Evolutionary conservation across 2,113 vertebrate species (phyloP).

Genomic region (Falcunculus frontatus): DNA sequence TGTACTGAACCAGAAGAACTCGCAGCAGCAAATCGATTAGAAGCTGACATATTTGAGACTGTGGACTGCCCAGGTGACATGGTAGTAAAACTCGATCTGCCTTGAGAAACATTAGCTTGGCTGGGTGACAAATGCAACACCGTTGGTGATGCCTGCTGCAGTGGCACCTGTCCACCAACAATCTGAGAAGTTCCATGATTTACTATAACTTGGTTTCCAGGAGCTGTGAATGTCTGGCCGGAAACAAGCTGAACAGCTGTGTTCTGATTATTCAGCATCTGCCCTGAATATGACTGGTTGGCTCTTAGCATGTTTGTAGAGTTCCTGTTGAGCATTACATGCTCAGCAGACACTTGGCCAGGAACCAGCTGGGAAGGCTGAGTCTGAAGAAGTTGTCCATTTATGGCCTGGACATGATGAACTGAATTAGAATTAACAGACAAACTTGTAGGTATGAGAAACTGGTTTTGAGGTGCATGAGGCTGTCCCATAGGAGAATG

Average conservation of each 20-base stretch:
- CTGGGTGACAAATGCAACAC: constrained; percentile 81
- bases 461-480: constrained; percentile 85
- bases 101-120: constrained; percentile 75
- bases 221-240: constrained; percentile 84
- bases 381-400: constrained; percentile 82
- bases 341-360: constrained; percentile 76
- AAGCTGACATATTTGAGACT: constrained; percentile 71
- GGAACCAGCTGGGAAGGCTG: constrained; percentile 75
- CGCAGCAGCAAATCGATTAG: constrained; percentile 79
- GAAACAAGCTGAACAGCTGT: constrained; percentile 87
- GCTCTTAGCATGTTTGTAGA: constrained; percentile 78
- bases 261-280: constrained; percentile 87
- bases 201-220: constrained; percentile 86
- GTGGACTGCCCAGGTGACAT: constrained; percentile 66
- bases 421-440: constrained; percentile 83
- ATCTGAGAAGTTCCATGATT: constrained; percentile 83
- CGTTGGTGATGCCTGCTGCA: constrained; percentile 79
- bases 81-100: constrained; percentile 71
- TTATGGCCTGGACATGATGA: constrained; percentile 85
- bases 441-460: constrained; percentile 86
- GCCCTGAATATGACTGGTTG: constrained; percentile 79
- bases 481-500: constrained; percentile 85
- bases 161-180: constrained; percentile 77
- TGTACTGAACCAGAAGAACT: constrained; percentile 77
- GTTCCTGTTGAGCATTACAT: constrained; percentile 78